Evolutionary conservation across 2,888 invertebrate genomes (phyloP), one percentile per base, ranked within the genome.

Genomic region (Cyclophora albipunctata): DNA sequence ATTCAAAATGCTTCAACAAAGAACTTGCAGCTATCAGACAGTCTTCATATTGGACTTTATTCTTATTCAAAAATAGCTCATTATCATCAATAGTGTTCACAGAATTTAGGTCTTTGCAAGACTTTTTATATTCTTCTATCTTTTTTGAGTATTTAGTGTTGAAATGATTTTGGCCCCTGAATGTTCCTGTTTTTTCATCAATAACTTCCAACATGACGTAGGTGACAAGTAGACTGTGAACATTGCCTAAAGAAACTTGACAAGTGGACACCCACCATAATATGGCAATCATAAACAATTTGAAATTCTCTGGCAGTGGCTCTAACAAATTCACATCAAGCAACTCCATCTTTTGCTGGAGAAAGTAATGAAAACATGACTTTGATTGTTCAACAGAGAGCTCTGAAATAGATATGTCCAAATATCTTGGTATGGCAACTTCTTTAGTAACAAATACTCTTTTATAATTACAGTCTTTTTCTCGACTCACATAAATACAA

Each of bases 251-350:
- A 0, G 88, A 79, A 0, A 84, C 68, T 63, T 71, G 63, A 75
- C 81, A 75, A 78, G 84, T 69, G 55, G 70, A 42, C 63, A 81
- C 90, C 92, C 93, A 92, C 84, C 91, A 94, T 3, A 91, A 71
- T 2, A 92, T 63, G 7, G 90, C 73, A 41, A 91, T 78, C 61
- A 93, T 77, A 63, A 89, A 91, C 40, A 94, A 60, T 68, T 89
- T 90, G 89, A 92, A 93, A 58, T 90, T 84, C 2, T 67, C 52
- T 33, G 93, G 92, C 52, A 92, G 72, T 42, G 73, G 57, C 7
- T 83, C 62, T 50, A 92, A 59, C 34, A 76, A 54, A 35, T 64
- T 55, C 3, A 81, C 51, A 64, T 86, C 77, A 34, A 82, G 63
- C 45, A 65, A 58, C 3, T 81, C 66, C 45, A 92, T 70, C 51